Evolutionary conservation across 2,888 invertebrate species (phyloP), one percentile per base, ranked within the genome.

Genomic region (Orthosia incerta): DNA sequence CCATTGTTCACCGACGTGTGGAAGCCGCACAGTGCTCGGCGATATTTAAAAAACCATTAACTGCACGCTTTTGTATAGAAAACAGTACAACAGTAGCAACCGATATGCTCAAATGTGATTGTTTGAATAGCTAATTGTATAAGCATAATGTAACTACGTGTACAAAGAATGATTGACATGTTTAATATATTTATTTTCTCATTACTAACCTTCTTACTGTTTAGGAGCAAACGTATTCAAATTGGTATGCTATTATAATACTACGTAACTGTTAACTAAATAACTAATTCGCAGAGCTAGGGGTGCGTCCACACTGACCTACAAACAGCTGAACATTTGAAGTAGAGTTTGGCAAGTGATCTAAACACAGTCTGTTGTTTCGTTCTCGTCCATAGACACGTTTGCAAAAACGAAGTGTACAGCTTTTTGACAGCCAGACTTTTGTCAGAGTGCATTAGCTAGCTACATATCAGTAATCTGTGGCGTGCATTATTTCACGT

Each of bases 31-130:
- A 87, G 89, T 90, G 92, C 93, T 86, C 91, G 87, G 91, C 93
- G 94, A 95, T 96, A 95, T 96, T 96, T 96, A 96, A 96, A 96
- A 96, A 96, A 93, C 95, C 96, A 96, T 96, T 96, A 96, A 94
- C 87, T 93, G 93, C 95, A 96, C 94, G 93, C 94, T 93, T 94
- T 93, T 93, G 89, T 93, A 90, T 89, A 89, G 90, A 91, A 90
- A 91, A 90, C 87, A 64, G 71, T 48, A 76, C 76, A 80, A 85
- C 76, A 86, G 87, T 87, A 86, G 83, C 85, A 79, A 79, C 82
- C 74, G 75, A 77, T 85, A 80, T 70, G 82, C 74, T 82, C 81
- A 88, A 85, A 88, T 85, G 83, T 81, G 83, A 80, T 86, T 87
- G 80, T 86, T 84, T 83, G 75, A 86, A 85, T 82, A 82, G 71